phyloP scores from a whole-genome alignment of 2,113 vertebrate species.

The Ailuropoda melanoleuca region DNA sequence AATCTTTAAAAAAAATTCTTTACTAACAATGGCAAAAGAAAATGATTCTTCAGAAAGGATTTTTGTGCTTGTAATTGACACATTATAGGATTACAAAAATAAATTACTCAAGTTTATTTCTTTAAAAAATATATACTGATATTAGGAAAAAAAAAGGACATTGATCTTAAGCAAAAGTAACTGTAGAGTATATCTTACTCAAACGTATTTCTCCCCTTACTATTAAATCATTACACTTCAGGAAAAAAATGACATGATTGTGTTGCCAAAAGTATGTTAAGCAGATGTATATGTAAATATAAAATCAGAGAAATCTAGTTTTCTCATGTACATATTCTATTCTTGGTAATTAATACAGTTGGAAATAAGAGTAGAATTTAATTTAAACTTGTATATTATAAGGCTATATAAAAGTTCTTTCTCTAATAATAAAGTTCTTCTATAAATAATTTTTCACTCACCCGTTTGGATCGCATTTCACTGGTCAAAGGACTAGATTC shows the following conservation, averaged over 20 bases:
- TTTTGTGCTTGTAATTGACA: constrained; percentile 4
- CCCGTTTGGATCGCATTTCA: constrained; percentile 90
- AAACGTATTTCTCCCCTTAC: not conserved
- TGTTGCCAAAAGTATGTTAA: not conserved
- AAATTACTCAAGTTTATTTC: constrained; percentile 17
- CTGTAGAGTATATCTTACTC: not conserved
- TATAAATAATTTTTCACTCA: constrained; percentile 79
- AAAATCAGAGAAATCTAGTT: constrained; percentile 41
- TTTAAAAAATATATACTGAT: not conserved
- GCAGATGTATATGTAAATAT: not conserved
- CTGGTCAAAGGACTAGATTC: constrained; percentile 85
- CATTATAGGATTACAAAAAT: not conserved
- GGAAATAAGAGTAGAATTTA: constrained; percentile 29
- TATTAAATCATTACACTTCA: not conserved
- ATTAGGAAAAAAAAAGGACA: not conserved
- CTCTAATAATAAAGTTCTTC: constrained; percentile 21
- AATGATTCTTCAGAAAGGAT: not conserved
- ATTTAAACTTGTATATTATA: not conserved
- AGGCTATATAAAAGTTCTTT: not conserved
- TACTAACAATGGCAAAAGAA: not conserved
- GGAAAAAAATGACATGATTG: not conserved
- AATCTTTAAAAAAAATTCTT: not conserved
- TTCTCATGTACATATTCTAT: not conserved
- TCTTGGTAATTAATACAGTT: not conserved
- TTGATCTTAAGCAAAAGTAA: constrained; percentile 39